phyloP scores from a whole-genome alignment of 2,797 vertebrate genomes.

The Macropus fuliginosus region DNA sequence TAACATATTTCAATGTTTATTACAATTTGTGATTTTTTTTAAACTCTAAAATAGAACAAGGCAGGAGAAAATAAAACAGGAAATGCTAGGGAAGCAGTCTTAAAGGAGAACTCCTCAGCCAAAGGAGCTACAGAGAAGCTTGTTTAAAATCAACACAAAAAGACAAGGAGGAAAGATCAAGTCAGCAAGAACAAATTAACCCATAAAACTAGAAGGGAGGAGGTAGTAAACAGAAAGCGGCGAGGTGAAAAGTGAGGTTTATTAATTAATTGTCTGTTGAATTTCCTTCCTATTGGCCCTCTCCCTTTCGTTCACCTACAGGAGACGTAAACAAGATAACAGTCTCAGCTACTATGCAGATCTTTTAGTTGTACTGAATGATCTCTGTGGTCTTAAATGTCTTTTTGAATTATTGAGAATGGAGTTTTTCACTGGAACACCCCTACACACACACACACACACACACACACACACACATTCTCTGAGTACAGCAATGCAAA shows the following conservation, averaged over 20 bases:
- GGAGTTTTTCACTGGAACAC: background rate
- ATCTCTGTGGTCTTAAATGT: background rate
- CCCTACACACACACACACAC: background rate
- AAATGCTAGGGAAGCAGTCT: constrained; percentile 74
- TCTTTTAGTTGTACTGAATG: background rate
- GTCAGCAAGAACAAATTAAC: constrained; percentile 65
- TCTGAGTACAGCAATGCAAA: background rate
- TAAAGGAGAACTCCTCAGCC: constrained; percentile 63
- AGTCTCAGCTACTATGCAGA: constrained; percentile 11
- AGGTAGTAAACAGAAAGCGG: constrained; percentile 73
- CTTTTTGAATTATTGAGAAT: constrained; percentile 46
- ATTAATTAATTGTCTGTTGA: constrained; percentile 68
- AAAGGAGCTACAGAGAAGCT: constrained; percentile 70
- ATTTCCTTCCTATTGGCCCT: constrained; percentile 59
- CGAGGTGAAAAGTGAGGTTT: constrained; percentile 77
- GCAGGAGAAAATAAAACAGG: constrained; percentile 51
- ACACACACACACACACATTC: background rate
- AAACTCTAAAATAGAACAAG: constrained; percentile 78
- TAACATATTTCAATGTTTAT: constrained; percentile 87
- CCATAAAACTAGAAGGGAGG: constrained; percentile 67
- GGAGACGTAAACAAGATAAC: constrained; percentile 67
- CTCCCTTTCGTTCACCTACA: constrained; percentile 54
- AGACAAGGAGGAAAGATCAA: constrained; percentile 76
- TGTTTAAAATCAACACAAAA: constrained; percentile 77
- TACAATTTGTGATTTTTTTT: constrained; percentile 70